Evolutionary conservation across 2,888 invertebrate genomes (phyloP), one percentile per base, ranked within the genome.

Genomic region (Rhagium mordax): DNA sequence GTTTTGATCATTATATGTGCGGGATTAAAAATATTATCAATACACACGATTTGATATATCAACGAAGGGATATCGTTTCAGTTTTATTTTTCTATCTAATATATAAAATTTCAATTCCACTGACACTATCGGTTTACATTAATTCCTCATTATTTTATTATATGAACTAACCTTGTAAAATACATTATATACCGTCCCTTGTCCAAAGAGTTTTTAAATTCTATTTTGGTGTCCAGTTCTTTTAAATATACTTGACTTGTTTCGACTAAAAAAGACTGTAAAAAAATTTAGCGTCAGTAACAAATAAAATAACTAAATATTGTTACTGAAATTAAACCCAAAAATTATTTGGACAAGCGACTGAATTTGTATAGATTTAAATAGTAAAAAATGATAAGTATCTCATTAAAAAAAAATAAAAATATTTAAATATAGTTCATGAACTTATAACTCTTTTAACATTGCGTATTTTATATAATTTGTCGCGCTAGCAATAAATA

Each of bases 211-310:
- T 29, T 60, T 60, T 18, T 16, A 16, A 16, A 16, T 16, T n/a
- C n/a, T n/a, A 15, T 60, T 16, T 18, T 33, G 16, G 0, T 20
- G 18, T 51, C 18, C 16, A 18, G 18, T 18, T 33, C 59, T 60
- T 33, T 60, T 41, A 60, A 24, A 15, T 6, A 18, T 33, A 60
- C 33, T 10, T 16, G 33, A 24, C 55, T 24, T 24, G 27, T 21
- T n/a, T 55, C 18, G 55, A 55, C 55, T 55, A n/a, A 55, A 57
- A 27, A 51, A 18, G 33, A 29, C 33, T 60, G 59, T 60, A 60
- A 16, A 33, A 41, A 41, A 51, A 41, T 13, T 41, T 13, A 41
- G 10, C 13, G 41, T 41, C 1, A 59, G 18, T 59, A 7, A 7
- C 4, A n/a, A n/a, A n/a, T n/a, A n/a, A n/a, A n/a, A n/a, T 55